phyloP scores from a whole-genome alignment of 2,797 vertebrate species.

The Sebastes taczanowskii region DNA sequence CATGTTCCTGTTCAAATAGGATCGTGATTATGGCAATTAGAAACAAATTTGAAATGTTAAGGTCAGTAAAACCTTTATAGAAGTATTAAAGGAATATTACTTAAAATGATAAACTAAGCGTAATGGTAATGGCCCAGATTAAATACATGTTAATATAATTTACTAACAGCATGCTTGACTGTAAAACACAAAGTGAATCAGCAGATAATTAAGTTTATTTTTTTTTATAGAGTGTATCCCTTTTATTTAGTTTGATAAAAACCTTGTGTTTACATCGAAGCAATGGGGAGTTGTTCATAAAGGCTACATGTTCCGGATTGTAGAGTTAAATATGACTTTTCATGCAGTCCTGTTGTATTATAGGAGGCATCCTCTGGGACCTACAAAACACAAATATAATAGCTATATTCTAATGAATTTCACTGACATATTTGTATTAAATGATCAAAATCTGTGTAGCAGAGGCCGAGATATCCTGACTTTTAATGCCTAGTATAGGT shows the following conservation, averaged over 20 bases:
- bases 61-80: no score
- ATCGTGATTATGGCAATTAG: no score
- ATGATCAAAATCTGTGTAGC: background rate
- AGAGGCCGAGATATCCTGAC: background rate
- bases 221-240: background rate
- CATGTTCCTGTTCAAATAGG: background rate
- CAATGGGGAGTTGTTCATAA: background rate
- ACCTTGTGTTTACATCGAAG: background rate
- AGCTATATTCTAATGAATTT: no score
- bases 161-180: no score
- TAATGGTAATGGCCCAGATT: no score
- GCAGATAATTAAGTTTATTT: background rate
- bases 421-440: background rate
- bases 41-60: no score
- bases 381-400: background rate
- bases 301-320: background rate
- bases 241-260: no score
- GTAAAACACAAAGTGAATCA: no score
- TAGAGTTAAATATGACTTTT: background rate
- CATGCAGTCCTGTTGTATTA: background rate
- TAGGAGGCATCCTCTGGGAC: background rate
- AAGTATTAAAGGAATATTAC: no score
- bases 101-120: no score
- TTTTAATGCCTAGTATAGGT: background rate
- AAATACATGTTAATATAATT: no score